A percentile compares a stretch with the other conserved stretches of the same genome.
Conservation (phyloP, 2,797 vertebrate species). For the Rallus crepitans region DNA sequence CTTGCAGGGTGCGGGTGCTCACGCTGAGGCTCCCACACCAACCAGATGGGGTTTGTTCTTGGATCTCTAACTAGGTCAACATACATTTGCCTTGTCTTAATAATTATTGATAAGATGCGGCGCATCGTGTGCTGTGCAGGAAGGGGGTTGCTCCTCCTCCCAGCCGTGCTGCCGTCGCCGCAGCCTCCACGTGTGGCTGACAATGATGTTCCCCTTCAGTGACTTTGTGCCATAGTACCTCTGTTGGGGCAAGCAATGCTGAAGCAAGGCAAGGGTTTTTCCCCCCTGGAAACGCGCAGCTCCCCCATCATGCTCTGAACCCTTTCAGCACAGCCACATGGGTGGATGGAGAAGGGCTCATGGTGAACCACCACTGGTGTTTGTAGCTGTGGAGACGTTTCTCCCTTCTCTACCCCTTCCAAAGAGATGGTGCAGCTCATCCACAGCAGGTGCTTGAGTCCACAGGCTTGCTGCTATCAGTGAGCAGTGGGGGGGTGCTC, state of each 20-base stretch:
- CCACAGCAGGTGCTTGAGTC: accelerated
- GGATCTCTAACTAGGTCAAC: constrained; percentile 74
- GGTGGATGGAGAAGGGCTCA: accelerated
- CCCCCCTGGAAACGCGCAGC: accelerated
- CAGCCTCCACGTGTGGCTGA: not conserved
- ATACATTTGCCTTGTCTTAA: constrained; percentile 56
- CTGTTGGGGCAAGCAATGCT: accelerated
- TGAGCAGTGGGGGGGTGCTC: too few relatives aligned
- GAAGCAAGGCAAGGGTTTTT: accelerated
- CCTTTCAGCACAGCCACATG: accelerated
- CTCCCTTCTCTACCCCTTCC: not conserved
- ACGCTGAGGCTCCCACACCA: not conserved
- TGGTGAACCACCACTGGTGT: not conserved
- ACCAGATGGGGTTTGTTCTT: constrained; percentile 14
- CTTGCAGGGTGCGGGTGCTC: not conserved
- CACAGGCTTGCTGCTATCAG: accelerated
- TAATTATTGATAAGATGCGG: constrained; percentile 70
- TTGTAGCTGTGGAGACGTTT: accelerated
- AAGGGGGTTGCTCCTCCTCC: not conserved
- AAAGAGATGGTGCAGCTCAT: not conserved
- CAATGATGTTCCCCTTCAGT: not conserved
- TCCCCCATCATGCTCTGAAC: accelerated
- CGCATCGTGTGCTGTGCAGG: not conserved
- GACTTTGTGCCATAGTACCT: not conserved
- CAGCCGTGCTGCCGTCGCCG: accelerated